A percentile compares a stretch with the other conserved stretches of the same genome.
phyloP scores from a whole-genome alignment of 2,888 invertebrate species.

The Acleris laterana region DNA sequence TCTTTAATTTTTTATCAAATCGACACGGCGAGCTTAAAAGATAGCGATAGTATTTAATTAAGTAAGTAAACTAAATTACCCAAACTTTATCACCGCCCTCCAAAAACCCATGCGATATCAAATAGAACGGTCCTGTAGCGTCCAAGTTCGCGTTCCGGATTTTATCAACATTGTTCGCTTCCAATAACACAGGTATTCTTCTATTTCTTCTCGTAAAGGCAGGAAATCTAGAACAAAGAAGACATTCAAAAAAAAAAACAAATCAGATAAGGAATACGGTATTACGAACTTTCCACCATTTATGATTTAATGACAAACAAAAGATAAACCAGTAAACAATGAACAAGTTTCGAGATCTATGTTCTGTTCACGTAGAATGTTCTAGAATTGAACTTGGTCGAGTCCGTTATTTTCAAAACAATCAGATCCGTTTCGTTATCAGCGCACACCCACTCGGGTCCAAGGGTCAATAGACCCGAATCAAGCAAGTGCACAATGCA shows the following conservation, averaged over 20 bases:
- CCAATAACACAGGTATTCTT: slow-evolving; percentile 86
- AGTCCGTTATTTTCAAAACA: slow-evolving; percentile 19
- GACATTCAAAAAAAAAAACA: too few relatives aligned
- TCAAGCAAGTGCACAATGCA: slow-evolving; percentile 45
- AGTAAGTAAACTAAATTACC: slow-evolving; percentile 75
- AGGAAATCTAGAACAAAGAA: slow-evolving; percentile 70
- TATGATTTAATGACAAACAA: too few relatives aligned
- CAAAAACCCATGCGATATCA: slow-evolving; percentile 94
- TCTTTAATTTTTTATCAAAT: too few relatives aligned
- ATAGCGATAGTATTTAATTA: background rate
- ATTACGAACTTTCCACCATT: too few relatives aligned
- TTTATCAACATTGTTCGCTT: slow-evolving; percentile 87
- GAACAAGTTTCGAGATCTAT: background rate
- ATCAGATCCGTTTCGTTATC: slow-evolving; percentile 31
- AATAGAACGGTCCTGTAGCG: slow-evolving; percentile 86
- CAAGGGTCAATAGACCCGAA: slow-evolving; percentile 56
- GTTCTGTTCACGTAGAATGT: background rate
- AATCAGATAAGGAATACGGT: too few relatives aligned
- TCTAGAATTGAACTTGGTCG: slow-evolving; percentile 17
- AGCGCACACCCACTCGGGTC: slow-evolving; percentile 38
- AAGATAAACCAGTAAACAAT: too few relatives aligned
- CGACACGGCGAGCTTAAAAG: background rate
- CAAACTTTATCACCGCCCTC: slow-evolving; percentile 92
- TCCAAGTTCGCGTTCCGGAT: slow-evolving; percentile 86
- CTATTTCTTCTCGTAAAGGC: slow-evolving; percentile 82